phyloP scores from a whole-genome alignment of 2,888 invertebrate genomes.

The Colostygia pectinataria region DNA sequence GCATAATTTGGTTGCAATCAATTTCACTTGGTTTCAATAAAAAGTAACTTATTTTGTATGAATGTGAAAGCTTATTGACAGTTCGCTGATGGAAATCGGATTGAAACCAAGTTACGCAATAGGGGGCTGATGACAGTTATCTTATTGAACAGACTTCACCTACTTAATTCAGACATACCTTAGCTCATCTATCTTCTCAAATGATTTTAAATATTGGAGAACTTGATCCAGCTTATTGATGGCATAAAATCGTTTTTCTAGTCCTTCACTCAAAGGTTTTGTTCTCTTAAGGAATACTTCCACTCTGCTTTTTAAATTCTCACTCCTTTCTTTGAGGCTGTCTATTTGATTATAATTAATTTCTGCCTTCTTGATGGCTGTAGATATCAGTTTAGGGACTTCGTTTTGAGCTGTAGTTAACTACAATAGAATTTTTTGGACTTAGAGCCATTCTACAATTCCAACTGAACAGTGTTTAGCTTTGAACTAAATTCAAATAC shows the following conservation, averaged over 20 bases:
- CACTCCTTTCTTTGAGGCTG: conserved; percentile 73
- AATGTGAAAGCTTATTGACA: too few relatives aligned
- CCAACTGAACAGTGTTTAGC: too few relatives aligned
- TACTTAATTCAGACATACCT: conserved; percentile 74
- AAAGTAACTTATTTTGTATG: too few relatives aligned
- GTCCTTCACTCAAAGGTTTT: conserved; percentile 67
- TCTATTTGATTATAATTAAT: conserved; percentile 76
- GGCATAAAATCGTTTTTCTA: conserved; percentile 71
- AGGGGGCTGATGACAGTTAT: too few relatives aligned
- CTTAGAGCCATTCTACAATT: too few relatives aligned
- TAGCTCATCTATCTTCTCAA: conserved; percentile 87
- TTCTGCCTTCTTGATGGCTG: conserved; percentile 85
- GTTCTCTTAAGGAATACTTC: conserved; percentile 64
- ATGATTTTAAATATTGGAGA: conserved; percentile 86
- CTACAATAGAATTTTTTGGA: conserved; percentile 78
- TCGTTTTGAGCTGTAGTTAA: conserved; percentile 84
- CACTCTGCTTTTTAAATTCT: conserved; percentile 63
- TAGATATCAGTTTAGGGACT: conserved; percentile 84
- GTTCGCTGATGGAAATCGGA: too few relatives aligned
- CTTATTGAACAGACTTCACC: too few relatives aligned
- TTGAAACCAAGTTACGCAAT: too few relatives aligned
- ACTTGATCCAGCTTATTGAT: conserved; percentile 81
- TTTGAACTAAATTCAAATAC: too few relatives aligned
- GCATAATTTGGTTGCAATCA: too few relatives aligned
- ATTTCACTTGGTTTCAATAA: too few relatives aligned